These are phyloP conservation scores for Epirrhoe alternata DNA, from an alignment of 2,888 invertebrate genomes.

Conservation along the genomic window DNA sequence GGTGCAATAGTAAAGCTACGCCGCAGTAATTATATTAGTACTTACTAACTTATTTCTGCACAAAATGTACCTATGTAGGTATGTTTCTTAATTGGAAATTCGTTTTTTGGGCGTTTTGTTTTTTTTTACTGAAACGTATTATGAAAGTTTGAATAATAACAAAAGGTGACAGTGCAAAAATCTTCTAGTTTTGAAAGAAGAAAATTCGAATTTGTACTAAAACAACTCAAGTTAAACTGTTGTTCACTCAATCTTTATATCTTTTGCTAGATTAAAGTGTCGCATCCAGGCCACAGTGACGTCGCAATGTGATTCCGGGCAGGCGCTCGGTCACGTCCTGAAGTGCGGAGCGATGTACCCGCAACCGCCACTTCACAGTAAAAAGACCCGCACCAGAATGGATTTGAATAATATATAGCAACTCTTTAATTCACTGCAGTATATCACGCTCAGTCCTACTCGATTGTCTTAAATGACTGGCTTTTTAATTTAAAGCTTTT, in stretches of 20 bases:
- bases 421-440: constrained; percentile 68
- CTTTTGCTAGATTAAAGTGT: constrained; percentile 47
- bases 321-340: constrained; percentile 76
- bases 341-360: constrained; percentile 83
- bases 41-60: not conserved
- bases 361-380: constrained; percentile 77
- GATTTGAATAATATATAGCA: constrained; percentile 80
- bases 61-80: no score
- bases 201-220: not conserved
- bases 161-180: not conserved
- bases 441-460: constrained; percentile 42
- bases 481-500: constrained; percentile 31
- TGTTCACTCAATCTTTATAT: constrained; percentile 29
- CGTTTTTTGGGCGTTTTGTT: not conserved
- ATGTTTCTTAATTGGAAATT: not conserved
- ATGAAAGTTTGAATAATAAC: not conserved
- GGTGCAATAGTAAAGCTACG: not conserved
- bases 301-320: constrained; percentile 58
- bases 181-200: not conserved
- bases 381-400: constrained; percentile 75
- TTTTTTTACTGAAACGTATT: not conserved
- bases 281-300: constrained; percentile 58
- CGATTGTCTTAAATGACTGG: constrained; percentile 38
- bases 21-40: not conserved
- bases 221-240: not conserved